Evolutionary conservation across 2,888 invertebrate genomes (phyloP), one percentile per base, ranked within the genome.

Genomic region (Rotaria socialis): DNA sequence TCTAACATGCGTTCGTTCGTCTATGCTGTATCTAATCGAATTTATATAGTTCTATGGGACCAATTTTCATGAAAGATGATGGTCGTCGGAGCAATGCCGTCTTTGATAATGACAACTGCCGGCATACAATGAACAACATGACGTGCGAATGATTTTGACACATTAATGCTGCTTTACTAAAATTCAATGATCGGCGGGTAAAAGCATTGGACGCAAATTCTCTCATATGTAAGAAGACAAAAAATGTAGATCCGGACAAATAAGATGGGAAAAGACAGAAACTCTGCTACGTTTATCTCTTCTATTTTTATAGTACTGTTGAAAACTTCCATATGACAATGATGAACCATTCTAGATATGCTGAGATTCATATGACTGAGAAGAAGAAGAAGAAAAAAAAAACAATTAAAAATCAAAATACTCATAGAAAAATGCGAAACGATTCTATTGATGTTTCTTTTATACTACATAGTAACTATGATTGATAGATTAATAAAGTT

Each of bases 101-200:
- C 35, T 67, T 67, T 67, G 35, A 67, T 35, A 56, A 56, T 22
- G 56, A 56, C 24, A 56, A 56, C 56, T 6, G 24, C 24, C 24
- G 56, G 24, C 56, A 24, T 56, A 24, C 7, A 24, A 56, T 22
- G 56, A 24, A 56, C 24, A 56, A 56, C 24, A 56, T 24, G 56
- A 56, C 35, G 67, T 67, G 67, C 67, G 7, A 67, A 35, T 67
- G 35, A 67, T 67, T 67, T 67, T 35, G 67, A 67, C 67, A 67
- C 35, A 67, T 67, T 41, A 41, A 67, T 2, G 11, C 35, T 67
- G 35, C 19, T 27, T 6, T 41, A 67, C 35, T 35, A 41, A 16
- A 67, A 67, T 67, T 67, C 67, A 67, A 67, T 67, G 67, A 67
- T 67, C 35, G 67, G 19, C 27, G 67, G 35, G 16, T 67, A 67